Conservation (phyloP, 64 coral and sea anemone genomes). For the Actinia tenebrosa region DNA sequence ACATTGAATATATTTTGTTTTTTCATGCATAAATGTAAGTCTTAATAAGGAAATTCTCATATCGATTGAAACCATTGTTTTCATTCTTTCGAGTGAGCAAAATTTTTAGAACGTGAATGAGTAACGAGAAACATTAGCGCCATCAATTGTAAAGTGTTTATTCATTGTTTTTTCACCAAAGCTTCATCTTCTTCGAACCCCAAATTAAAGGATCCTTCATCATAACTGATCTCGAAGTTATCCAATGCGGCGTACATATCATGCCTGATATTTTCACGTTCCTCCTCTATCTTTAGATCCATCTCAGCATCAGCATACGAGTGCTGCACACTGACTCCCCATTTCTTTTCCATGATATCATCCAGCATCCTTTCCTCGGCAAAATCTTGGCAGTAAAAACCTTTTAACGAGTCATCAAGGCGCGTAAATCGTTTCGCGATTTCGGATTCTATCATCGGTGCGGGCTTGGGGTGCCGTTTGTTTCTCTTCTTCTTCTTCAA, state of each 20-base stretch:
- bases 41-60: not conserved
- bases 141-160: not conserved
- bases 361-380: slow-evolving; percentile 79
- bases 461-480: slow-evolving; percentile 28
- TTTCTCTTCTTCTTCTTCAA: slow-evolving; percentile 55
- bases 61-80: no score
- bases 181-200: slow-evolving; percentile 20
- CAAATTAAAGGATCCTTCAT: slow-evolving; percentile 34
- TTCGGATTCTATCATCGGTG: slow-evolving; percentile 23
- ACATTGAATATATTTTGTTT: no score
- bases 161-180: not conserved
- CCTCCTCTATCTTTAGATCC: slow-evolving; percentile 61
- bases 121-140: not conserved
- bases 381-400: slow-evolving; percentile 82
- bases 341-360: slow-evolving; percentile 71
- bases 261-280: slow-evolving; percentile 45
- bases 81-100: no score
- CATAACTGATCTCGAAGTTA: slow-evolving; percentile 42
- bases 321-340: slow-evolving; percentile 59
- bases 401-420: slow-evolving; percentile 70
- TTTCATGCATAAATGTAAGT: no score
- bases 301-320: slow-evolving; percentile 54
- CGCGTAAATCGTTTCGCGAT: slow-evolving; percentile 63
- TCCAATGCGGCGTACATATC: slow-evolving; percentile 85
- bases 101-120: no score